Base-by-base conservation (phyloP, 2,888 invertebrate species). In the Troides helena region DNA sequence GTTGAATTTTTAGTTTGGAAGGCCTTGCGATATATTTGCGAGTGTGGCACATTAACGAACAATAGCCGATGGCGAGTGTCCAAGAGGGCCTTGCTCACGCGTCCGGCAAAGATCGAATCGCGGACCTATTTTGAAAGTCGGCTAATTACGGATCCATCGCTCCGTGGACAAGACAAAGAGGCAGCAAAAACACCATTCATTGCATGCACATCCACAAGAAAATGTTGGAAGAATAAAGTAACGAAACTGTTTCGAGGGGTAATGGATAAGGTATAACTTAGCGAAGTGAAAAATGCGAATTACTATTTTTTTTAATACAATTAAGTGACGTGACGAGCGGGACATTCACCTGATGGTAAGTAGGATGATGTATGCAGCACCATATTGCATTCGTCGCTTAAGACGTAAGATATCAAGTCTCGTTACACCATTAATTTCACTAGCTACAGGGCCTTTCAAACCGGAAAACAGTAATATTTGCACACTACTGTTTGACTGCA, bases 121-220 rank as follows among this genome's bases (percentile, higher is more conserved):
- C 71, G 66, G 67, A 71, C 71, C 68, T 71, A 73, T 73, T 72
- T 74, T 73, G 69, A 73, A 71, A 71, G 69, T 71, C 74, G 71
- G 62, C 72, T 70, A 70, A 68, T 69, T 70, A 72, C 70, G 63
- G 56, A 68, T 65, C 67, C 71, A 71, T 71, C 67, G 67, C 70
- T 43, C 53, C 72, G 71, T 71, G 69, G 68, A 68, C 64, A 67
- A 67, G 70, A 74, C 75, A 75, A 74, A 71, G 73, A 72, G 72
- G 65, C 70, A 71, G 72, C 71, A 68, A 61, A 71, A 68, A 66
- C 69, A 62, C 67, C 69, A 71, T 71, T 72, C 71, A 73, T 73
- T 72, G 75, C 75, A 75, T 75, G 74, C 76, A 75, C 75, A 76
- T 75, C 62, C 68, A 63, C 60, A 71, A 71, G 73, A 74, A 72